Base-by-base conservation (phyloP, 2,113 vertebrate genomes). In the Seriola dumerili region DNA sequence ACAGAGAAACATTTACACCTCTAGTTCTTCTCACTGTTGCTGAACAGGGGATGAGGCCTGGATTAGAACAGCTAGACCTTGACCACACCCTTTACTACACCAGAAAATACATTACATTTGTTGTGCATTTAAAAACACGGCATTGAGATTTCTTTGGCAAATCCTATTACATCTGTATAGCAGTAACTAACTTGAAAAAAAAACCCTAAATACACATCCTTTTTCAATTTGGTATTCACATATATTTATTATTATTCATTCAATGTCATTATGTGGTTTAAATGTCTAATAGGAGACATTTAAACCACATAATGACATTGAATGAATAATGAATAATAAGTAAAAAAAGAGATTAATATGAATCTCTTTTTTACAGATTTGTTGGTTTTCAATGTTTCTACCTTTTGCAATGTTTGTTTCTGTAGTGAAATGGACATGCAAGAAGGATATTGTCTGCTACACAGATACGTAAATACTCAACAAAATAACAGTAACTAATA, bases 1-100 rank as follows among this genome's bases (percentile, higher is more conserved):
- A 66, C 21, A 82, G 52, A 82, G 57, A 68, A 77, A 77, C 58
- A 64, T 75, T 73, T 54, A 83, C 78, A 82, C 52, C 10, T 34
- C 17, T 23, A 42, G 42, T 46, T 68, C 46, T 55, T 25, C 57
- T 78, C 16, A 13, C 40, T 74, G 48, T 23, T 58, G 74, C 38
- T 34, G 29, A 29, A 21, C 2, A 14, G 38, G 6, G 14, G 44
- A 57, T 19, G 7, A 42, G 29, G 32, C 72, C 9, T 52, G 25
- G 7, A 71, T n/a, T 12, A 42, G 9, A 82, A 52, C 52, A 21
- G 21, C 63, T 5, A 9, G 13, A 38, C 21, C 19, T 44, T 23
- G 1, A 52, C 7, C 54, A 74, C 16, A 80, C 16, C n/a, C 5
- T 61, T 25, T 57, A 71, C 42, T 23, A 52, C n/a, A 63, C 4